Conservation (phyloP, 2,113 vertebrate species). For the Sitta europaea region DNA sequence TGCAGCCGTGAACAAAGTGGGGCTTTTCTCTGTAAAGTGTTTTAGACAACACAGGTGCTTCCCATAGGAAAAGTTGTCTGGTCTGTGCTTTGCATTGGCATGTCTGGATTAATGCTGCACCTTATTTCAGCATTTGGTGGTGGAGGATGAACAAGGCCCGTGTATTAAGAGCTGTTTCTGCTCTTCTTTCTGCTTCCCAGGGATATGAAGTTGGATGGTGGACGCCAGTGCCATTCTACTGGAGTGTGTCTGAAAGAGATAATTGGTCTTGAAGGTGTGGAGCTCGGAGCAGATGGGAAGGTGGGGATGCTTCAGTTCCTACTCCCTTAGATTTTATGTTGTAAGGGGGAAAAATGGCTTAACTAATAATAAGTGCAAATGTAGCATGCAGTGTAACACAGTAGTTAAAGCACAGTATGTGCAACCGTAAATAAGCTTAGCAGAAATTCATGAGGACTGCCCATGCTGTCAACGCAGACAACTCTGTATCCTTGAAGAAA, state of each 20-base stretch:
- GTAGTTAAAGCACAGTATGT: not conserved
- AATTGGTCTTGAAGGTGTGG: conserved; percentile 95
- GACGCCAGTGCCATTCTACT: conserved; percentile 87
- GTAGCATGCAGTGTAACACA: not conserved
- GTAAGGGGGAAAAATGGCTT: not conserved
- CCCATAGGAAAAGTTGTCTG: not conserved
- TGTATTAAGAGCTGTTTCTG: not conserved
- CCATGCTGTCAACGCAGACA: not conserved
- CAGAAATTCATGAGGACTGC: not conserved
- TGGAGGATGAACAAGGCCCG: not conserved
- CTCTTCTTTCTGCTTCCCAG: conserved; percentile 74
- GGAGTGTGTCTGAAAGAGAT: conserved; percentile 92
- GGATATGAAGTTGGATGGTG: conserved; percentile 89
- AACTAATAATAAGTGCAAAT: not conserved
- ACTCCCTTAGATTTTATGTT: not conserved
- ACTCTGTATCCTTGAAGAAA: not conserved
- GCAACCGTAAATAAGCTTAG: not conserved
- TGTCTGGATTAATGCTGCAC: not conserved
- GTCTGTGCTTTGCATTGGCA: not conserved
- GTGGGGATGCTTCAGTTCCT: conserved; percentile 72
- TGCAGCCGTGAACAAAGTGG: not conserved
- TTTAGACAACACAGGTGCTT: not conserved
- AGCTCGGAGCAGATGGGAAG: conserved; percentile 96
- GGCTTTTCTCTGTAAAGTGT: not conserved
- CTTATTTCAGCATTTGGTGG: not conserved